phyloP scores from a whole-genome alignment of 2,888 invertebrate genomes.

The Melanophora roralis region DNA sequence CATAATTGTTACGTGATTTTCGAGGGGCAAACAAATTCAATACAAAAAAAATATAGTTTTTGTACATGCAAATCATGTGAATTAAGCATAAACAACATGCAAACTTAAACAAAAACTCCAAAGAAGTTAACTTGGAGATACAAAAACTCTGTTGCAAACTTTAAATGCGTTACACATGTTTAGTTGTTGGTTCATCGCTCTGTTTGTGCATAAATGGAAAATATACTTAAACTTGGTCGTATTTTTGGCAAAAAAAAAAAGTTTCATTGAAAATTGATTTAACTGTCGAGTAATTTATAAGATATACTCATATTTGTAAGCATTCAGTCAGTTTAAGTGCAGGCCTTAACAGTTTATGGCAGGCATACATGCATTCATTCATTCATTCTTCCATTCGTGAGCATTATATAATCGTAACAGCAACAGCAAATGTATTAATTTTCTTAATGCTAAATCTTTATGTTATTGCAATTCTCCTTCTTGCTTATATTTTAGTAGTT shows the following conservation, averaged over 20 bases:
- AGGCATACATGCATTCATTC: not conserved
- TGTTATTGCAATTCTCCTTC: slow-evolving; percentile 2
- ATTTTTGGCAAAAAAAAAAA: slow-evolving; percentile 8
- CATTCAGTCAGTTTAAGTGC: not conserved
- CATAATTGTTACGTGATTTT: slow-evolving; percentile 46
- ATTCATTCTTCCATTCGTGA: slow-evolving; percentile 2
- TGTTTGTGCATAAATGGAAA: slow-evolving; percentile 12
- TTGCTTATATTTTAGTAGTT: not conserved
- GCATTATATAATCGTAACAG: slow-evolving; percentile 38
- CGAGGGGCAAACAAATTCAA: slow-evolving; percentile 1
- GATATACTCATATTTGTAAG: slow-evolving; percentile 31
- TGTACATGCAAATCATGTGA: slow-evolving; percentile 52
- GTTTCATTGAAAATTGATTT: slow-evolving; percentile 42
- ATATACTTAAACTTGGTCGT: not conserved
- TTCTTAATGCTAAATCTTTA: not conserved
- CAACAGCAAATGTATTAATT: not conserved
- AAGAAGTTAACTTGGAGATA: not conserved
- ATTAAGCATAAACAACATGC: slow-evolving; percentile 35
- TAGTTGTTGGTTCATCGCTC: not conserved
- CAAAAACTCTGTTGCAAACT: not conserved
- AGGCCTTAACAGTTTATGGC: slow-evolving; percentile 3
- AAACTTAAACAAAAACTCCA: slow-evolving; percentile 1
- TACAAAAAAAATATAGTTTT: slow-evolving; percentile 20
- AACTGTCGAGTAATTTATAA: slow-evolving; percentile 47
- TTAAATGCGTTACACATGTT: slow-evolving; percentile 37